Evolutionary conservation across 1,140 invertebrate genomes (phyloP), one percentile per base, ranked within the genome.

Genomic region (Solen grandis): DNA sequence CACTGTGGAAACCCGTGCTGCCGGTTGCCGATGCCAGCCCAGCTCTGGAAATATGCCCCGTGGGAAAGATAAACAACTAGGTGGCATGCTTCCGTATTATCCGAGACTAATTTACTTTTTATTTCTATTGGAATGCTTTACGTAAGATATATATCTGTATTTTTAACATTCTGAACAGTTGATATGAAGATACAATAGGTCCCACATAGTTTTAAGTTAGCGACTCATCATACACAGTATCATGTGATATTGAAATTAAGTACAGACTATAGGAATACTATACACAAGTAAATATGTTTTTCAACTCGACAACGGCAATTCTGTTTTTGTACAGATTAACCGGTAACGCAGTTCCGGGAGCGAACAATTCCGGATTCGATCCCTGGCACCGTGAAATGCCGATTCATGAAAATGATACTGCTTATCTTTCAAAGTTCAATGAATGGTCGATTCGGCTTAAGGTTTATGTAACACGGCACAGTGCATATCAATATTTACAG

Each of bases 1-100:
- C 13, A 69, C 57, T 0, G 60, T 62, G 50, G 86, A 86, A 68
- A 84, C 87, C 13, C 41, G 19, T 46, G 41, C 8, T 46, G 41
- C 8, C 19, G 41, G 41, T 19, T 46, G 8, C 41, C 41, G 41
- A 19, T 46, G 41, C 19, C 41, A 46, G 41, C 41, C 41, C 41
- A 46, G 19, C 41, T 19, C 8, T 8, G 41, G 8, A 46, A 46
- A 46, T 46, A 46, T 46, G 19, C 8, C 8, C 8, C 8, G 19
- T 46, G 41, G 41, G 41, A 46, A 10, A 19, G 41, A 46, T 10
- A 19, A 46, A 46, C 8, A 46, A 46, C 41, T 46, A 19, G 8
- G 41, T 10, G 8, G 19, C 19, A 46, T 46, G 19, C 8, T 19
- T 46, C 41, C n/a, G n/a, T n/a, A n/a, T n/a, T n/a, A n/a, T n/a